phyloP scores from a whole-genome alignment of 1,140 invertebrate species.

The Antheraea mylitta region DNA sequence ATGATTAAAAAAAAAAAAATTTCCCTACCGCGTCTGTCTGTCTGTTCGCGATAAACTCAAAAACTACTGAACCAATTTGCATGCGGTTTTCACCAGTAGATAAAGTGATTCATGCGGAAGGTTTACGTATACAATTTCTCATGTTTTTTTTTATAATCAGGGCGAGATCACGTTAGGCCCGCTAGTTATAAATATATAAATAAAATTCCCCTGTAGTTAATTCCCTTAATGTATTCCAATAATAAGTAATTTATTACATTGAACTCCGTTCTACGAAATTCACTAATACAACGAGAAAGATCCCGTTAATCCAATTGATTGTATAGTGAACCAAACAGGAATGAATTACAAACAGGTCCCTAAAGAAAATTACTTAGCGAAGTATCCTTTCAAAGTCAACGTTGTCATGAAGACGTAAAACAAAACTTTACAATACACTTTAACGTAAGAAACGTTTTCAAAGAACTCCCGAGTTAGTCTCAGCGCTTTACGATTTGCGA shows the following conservation, averaged over 20 bases:
- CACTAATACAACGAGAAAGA: constrained; percentile 13
- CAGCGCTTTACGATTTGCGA: constrained; percentile 54
- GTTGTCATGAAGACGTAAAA: constrained; percentile 31
- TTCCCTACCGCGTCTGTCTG: no score
- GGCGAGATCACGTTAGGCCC: no score
- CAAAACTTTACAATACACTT: constrained; percentile 41
- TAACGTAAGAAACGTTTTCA: constrained; percentile 44
- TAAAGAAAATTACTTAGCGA: constrained; percentile 26
- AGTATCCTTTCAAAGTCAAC: constrained; percentile 23
- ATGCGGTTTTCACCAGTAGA: no score
- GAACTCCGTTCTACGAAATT: not conserved
- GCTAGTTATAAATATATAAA: no score
- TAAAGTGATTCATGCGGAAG: no score
- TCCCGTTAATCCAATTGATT: constrained; percentile 13
- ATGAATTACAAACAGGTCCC: constrained; percentile 12
- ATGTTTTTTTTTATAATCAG: no score
- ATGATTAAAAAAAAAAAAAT: no score
- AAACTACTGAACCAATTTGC: no score
- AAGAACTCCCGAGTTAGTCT: constrained; percentile 49
- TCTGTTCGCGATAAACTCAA: no score
- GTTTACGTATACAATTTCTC: no score
- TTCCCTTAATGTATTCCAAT: no score
- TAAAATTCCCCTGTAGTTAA: no score
- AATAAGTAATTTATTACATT: not conserved
- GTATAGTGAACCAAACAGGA: constrained; percentile 5